These are phyloP conservation scores for Gadopsis bispinosus DNA, from an alignment of 2,797 vertebrate genomes.

Conservation along the genomic window DNA sequence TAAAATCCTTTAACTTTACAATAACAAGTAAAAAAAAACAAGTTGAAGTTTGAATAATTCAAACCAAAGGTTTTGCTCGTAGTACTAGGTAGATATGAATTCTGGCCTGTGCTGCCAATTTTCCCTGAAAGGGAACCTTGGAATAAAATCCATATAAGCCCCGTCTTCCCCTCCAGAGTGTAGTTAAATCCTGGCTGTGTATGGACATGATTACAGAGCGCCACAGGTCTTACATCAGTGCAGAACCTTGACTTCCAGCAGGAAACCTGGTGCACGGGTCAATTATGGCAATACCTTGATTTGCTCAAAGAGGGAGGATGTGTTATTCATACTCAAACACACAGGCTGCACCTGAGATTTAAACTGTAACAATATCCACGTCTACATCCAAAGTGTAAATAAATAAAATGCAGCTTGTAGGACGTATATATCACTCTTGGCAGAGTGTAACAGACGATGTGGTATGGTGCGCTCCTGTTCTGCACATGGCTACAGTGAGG, in stretches of 20 bases:
- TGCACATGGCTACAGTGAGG: conserved; percentile 38
- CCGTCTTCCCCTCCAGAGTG: conserved; percentile 76
- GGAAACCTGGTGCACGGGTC: conserved; percentile 79
- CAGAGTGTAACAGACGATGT: background rate
- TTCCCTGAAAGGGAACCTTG: conserved; percentile 77
- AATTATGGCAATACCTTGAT: conserved; percentile 71
- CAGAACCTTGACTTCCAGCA: conserved; percentile 79
- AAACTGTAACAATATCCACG: conserved; percentile 37
- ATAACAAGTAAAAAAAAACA: conserved; percentile 55
- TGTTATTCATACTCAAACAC: conserved; percentile 58
- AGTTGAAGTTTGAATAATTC: conserved; percentile 75
- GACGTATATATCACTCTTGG: conserved; percentile 27
- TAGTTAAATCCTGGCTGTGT: conserved; percentile 78
- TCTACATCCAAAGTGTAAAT: conserved; percentile 49
- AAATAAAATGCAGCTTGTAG: conserved; percentile 51
- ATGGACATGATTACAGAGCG: conserved; percentile 80
- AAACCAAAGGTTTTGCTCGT: conserved; percentile 77
- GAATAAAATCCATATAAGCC: conserved; percentile 84
- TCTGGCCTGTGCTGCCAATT: conserved; percentile 67
- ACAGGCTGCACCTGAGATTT: conserved; percentile 49
- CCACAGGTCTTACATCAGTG: conserved; percentile 77
- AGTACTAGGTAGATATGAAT: conserved; percentile 56
- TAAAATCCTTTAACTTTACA: conserved; percentile 55
- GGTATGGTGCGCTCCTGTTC: conserved; percentile 18
- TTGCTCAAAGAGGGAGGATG: conserved; percentile 69